A percentile compares a stretch with the other conserved stretches of the same genome.
Conservation (phyloP, 2,113 vertebrate genomes). For the human (Homo sapiens) region DNA sequence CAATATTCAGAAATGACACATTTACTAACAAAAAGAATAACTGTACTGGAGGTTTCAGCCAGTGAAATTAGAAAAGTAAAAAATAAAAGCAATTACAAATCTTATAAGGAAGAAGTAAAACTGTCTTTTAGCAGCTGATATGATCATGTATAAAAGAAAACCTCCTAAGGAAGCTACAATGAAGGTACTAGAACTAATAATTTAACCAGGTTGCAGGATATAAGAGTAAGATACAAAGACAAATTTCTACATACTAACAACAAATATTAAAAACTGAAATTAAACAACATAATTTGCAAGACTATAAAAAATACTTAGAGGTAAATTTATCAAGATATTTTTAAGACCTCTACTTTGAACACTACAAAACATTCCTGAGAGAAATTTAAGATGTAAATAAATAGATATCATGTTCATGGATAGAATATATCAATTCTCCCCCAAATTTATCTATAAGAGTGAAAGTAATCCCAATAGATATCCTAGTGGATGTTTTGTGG, state of each 20-base stretch:
- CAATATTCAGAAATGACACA: background rate
- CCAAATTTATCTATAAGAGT: background rate
- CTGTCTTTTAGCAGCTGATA: background rate
- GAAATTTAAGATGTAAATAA: conserved; percentile 27
- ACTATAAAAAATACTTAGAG: background rate
- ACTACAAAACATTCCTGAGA: background rate
- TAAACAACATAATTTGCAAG: background rate
- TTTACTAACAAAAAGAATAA: background rate
- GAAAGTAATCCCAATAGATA: background rate
- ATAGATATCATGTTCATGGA: background rate
- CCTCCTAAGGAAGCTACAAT: background rate
- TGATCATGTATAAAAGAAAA: background rate
- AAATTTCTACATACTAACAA: background rate
- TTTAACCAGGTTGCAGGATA: background rate
- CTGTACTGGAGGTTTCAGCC: background rate
- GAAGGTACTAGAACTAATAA: background rate
- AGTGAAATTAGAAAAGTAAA: background rate
- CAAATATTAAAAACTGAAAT: background rate
- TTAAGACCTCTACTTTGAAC: background rate
- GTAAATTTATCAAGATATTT: background rate
- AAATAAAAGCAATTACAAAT: background rate
- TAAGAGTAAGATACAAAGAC: background rate
- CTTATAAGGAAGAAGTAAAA: background rate
- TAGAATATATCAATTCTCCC: background rate
- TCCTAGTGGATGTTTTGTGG: background rate